Evolutionary conservation across 2,888 invertebrate genomes (phyloP).

Genomic region (Morpho helenor): DNA sequence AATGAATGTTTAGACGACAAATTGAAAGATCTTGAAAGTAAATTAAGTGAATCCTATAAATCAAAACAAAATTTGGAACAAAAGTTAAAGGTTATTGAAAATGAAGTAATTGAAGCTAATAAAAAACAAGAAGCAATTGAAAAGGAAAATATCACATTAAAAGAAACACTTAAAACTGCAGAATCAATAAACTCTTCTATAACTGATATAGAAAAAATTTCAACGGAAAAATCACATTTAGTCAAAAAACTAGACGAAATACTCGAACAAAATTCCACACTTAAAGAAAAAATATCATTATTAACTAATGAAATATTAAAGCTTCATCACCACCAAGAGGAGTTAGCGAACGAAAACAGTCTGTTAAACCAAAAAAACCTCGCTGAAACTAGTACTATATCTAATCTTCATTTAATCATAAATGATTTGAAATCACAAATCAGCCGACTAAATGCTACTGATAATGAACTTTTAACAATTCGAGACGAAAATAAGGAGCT

Average conservation of each 20-base stretch:
- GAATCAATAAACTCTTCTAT: slow-evolving; percentile 29
- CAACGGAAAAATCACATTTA: slow-evolving; percentile 35
- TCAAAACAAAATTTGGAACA: slow-evolving; percentile 45
- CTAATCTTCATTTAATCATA: slow-evolving; percentile 36
- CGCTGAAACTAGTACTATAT: slow-evolving; percentile 30
- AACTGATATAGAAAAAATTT: slow-evolving; percentile 31
- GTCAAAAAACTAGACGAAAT: slow-evolving; percentile 33
- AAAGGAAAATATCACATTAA: slow-evolving; percentile 39
- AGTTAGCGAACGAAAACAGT: slow-evolving; percentile 37
- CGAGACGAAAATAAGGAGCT: slow-evolving; percentile 49
- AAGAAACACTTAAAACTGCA: slow-evolving; percentile 36
- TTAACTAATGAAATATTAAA: slow-evolving; percentile 35
- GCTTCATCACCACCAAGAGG: slow-evolving; percentile 33
- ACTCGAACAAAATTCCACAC: slow-evolving; percentile 39
- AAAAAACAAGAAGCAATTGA: slow-evolving; percentile 38
- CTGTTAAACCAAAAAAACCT: slow-evolving; percentile 35
- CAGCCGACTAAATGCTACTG: slow-evolving; percentile 39
- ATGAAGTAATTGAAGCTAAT: slow-evolving; percentile 37
- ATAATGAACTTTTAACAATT: slow-evolving; percentile 39
- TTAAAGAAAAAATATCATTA: slow-evolving; percentile 34
- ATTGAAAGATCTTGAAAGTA: slow-evolving; percentile 47
- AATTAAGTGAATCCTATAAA: slow-evolving; percentile 38
- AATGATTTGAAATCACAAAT: slow-evolving; percentile 42
- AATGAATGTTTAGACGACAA: slow-evolving; percentile 50
- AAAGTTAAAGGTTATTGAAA: slow-evolving; percentile 50